Evolutionary conservation across 2,888 invertebrate species (phyloP).

Genomic region (Melinaea menophilus): DNA sequence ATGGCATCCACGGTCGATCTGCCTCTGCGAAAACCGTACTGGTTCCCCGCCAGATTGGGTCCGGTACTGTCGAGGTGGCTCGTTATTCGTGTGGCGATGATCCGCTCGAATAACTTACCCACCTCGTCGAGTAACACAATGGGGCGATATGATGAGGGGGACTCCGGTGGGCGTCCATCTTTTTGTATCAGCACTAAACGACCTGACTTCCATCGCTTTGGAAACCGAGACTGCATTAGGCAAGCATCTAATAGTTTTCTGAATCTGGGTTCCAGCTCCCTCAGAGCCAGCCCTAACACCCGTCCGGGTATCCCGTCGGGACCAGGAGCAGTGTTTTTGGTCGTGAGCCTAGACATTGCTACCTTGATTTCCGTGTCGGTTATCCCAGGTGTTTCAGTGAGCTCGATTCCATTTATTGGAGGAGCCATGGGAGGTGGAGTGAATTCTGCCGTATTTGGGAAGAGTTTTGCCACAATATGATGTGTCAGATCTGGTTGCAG

Average conservation of each 20-base stretch:
- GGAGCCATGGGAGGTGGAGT: too few relatives aligned
- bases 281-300: too few relatives aligned
- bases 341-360: constrained; percentile 6
- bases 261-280: too few relatives aligned
- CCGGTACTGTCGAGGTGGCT: constrained; percentile 19
- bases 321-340: too few relatives aligned
- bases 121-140: too few relatives aligned
- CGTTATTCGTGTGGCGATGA: constrained; percentile 22
- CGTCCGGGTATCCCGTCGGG: too few relatives aligned
- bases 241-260: too few relatives aligned
- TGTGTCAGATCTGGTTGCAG: constrained; percentile 7
- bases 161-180: constrained; percentile 13
- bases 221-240: constrained; percentile 11
- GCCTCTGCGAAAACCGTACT: neutral
- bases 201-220: constrained; percentile 17
- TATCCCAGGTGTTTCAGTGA: neutral
- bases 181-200: constrained; percentile 24
- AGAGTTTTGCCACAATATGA: neutral
- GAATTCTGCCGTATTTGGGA: too few relatives aligned
- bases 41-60: constrained; percentile 12
- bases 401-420: too few relatives aligned
- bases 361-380: neutral
- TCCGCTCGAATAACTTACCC: constrained; percentile 20
- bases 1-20: constrained; percentile 23
- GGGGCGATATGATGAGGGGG: neutral